Evolutionary conservation across 2,888 invertebrate species (phyloP).

Genomic region (Acronicta leporina): DNA sequence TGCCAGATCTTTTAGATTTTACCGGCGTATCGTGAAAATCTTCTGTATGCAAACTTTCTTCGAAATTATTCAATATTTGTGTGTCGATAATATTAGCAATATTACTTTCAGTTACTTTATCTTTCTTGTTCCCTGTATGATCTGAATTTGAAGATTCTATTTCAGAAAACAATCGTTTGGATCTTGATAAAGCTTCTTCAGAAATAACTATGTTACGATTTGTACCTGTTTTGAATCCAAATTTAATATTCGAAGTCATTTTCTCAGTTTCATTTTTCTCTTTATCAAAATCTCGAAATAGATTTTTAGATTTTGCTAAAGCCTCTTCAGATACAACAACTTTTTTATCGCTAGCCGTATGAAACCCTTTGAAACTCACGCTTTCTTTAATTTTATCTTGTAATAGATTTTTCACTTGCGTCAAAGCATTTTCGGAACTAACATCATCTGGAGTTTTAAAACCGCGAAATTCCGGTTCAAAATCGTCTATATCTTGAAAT

Average conservation of each 20-base stretch:
- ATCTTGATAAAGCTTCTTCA: slow-evolving; percentile 24
- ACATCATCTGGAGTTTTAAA: slow-evolving; percentile 63
- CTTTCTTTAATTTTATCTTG: slow-evolving; percentile 56
- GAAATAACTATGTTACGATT: slow-evolving; percentile 16
- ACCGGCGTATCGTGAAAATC: slow-evolving; percentile 69
- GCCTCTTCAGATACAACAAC: slow-evolving; percentile 50
- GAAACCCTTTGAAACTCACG: slow-evolving; percentile 30
- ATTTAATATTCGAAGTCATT: not conserved
- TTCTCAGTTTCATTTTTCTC: not conserved
- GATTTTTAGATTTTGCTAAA: slow-evolving; percentile 52
- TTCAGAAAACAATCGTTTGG: slow-evolving; percentile 39
- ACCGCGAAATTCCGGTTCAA: slow-evolving; percentile 37
- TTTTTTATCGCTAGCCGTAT: slow-evolving; percentile 52
- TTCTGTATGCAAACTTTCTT: slow-evolving; percentile 74
- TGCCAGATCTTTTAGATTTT: slow-evolving; percentile 73
- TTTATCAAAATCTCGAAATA: slow-evolving; percentile 55
- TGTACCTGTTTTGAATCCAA: slow-evolving; percentile 31
- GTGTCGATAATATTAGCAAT: slow-evolving; percentile 70
- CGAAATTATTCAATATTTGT: slow-evolving; percentile 78
- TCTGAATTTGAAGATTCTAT: slow-evolving; percentile 20
- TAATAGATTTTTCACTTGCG: slow-evolving; percentile 68
- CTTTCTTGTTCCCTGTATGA: slow-evolving; percentile 8
- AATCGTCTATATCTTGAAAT: slow-evolving; percentile 57
- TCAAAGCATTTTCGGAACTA: slow-evolving; percentile 64
- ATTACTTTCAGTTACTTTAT: slow-evolving; percentile 18